Conservation (phyloP, 2,888 invertebrate species). For the Sesia apiformis region DNA sequence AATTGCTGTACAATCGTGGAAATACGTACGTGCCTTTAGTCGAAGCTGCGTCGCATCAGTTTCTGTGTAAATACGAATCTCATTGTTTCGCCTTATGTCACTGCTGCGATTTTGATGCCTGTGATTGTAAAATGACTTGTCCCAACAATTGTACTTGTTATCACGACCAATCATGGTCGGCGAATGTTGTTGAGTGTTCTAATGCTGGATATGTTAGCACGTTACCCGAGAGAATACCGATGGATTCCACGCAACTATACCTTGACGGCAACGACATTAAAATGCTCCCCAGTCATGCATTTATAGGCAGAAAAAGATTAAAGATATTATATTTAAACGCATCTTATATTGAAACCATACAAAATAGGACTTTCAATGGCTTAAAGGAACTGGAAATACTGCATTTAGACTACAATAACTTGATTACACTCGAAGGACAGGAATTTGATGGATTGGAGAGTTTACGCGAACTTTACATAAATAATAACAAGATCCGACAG, state of each 20-base stretch:
- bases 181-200: slow-evolving; percentile 90
- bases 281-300: slow-evolving; percentile 85
- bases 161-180: slow-evolving; percentile 90
- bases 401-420: slow-evolving; percentile 83
- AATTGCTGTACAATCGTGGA: slow-evolving; percentile 84
- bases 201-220: slow-evolving; percentile 79
- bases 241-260: slow-evolving; percentile 92
- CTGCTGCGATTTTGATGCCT: slow-evolving; percentile 93
- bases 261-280: slow-evolving; percentile 88
- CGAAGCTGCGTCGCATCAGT: slow-evolving; percentile 86
- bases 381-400: slow-evolving; percentile 82
- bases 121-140: slow-evolving; percentile 95
- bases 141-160: slow-evolving; percentile 91
- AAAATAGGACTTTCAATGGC: slow-evolving; percentile 90
- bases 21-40: slow-evolving; percentile 83
- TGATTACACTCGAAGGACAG: slow-evolving; percentile 81
- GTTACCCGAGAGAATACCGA: slow-evolving; percentile 88
- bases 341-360: slow-evolving; percentile 84
- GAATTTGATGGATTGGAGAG: slow-evolving; percentile 87
- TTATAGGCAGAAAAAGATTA: slow-evolving; percentile 87
- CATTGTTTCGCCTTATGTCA: slow-evolving; percentile 92
- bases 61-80: slow-evolving; percentile 87
- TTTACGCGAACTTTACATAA: slow-evolving; percentile 81
- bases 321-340: slow-evolving; percentile 84
- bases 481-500: slow-evolving; percentile 80